Evolutionary conservation across 2,888 invertebrate species (phyloP).

Genomic region (Harpalus rubripes): DNA sequence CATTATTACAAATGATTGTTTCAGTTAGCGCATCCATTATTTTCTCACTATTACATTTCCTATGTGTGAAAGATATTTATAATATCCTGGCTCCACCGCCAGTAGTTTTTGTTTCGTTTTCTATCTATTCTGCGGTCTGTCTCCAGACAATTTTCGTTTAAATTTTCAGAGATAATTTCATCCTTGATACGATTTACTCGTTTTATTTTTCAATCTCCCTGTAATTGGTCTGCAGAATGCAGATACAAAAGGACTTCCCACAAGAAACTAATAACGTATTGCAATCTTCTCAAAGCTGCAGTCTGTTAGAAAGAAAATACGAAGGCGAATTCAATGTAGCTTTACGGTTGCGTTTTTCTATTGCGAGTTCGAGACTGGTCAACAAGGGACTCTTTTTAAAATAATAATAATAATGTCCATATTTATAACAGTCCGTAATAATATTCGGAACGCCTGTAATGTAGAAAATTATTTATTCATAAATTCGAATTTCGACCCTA

Average conservation of each 20-base stretch:
- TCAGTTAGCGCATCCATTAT: neutral
- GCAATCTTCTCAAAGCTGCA: neutral
- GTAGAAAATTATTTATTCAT: too few species aligned
- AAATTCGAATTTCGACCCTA: too few species aligned
- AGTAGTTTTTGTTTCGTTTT: neutral
- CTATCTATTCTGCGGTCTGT: neutral
- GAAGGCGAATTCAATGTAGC: neutral
- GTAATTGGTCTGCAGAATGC: constrained; percentile 36
- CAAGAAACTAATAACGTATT: constrained; percentile 6
- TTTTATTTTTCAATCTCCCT: constrained; percentile 42
- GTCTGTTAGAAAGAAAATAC: neutral
- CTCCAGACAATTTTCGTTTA: constrained; percentile 39
- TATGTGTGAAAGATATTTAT: neutral
- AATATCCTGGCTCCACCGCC: neutral
- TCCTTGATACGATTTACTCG: constrained; percentile 19
- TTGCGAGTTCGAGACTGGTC: neutral
- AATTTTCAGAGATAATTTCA: constrained; percentile 50
- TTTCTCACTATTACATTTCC: neutral
- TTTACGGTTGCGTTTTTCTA: neutral
- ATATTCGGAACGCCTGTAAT: too few species aligned
- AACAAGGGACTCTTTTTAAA: too few species aligned
- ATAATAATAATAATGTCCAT: too few species aligned
- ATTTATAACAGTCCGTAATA: too few species aligned
- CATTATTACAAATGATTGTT: too few species aligned
- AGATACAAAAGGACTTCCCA: constrained; percentile 29